Conservation (phyloP, 1,140 invertebrate species). For the Thalassaphorura encarpata region DNA sequence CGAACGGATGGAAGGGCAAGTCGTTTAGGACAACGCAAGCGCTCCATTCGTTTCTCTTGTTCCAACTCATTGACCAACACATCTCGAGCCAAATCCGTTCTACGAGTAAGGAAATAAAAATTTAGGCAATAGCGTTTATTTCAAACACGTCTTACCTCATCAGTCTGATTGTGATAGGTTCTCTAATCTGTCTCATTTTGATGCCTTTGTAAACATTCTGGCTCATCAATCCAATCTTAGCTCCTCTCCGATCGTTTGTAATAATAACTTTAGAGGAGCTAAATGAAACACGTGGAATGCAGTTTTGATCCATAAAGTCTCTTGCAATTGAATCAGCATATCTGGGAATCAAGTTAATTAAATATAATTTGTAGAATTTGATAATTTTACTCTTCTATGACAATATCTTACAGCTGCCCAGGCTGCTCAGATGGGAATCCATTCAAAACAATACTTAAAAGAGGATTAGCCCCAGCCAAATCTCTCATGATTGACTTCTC, state of each 20-base stretch:
- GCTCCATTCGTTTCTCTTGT: neutral
- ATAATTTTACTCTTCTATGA: neutral
- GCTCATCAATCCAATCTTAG: constrained; percentile 20
- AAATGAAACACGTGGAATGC: constrained; percentile 17
- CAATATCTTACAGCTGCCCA: constrained; percentile 52
- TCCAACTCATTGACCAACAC: neutral
- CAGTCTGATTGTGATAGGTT: constrained; percentile 34
- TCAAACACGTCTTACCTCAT: neutral
- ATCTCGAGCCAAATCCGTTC: neutral
- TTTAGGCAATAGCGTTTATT: neutral
- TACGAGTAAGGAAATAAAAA: neutral
- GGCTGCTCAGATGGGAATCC: constrained; percentile 58
- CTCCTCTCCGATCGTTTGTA: constrained; percentile 17
- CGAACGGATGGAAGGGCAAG: neutral
- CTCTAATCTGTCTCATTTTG: constrained; percentile 52
- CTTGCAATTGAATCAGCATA: constrained; percentile 16
- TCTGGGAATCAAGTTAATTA: constrained; percentile 4
- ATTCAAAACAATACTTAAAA: constrained; percentile 62
- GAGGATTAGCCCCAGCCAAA: constrained; percentile 60
- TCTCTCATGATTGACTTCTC: constrained; percentile 51
- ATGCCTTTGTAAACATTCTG: constrained; percentile 62
- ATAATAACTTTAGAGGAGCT: constrained; percentile 21
- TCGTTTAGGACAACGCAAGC: neutral
- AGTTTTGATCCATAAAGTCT: constrained; percentile 2
- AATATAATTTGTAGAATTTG: neutral